Base-by-base conservation (phyloP, 2,888 invertebrate species). In the Heliconius ismenius region DNA sequence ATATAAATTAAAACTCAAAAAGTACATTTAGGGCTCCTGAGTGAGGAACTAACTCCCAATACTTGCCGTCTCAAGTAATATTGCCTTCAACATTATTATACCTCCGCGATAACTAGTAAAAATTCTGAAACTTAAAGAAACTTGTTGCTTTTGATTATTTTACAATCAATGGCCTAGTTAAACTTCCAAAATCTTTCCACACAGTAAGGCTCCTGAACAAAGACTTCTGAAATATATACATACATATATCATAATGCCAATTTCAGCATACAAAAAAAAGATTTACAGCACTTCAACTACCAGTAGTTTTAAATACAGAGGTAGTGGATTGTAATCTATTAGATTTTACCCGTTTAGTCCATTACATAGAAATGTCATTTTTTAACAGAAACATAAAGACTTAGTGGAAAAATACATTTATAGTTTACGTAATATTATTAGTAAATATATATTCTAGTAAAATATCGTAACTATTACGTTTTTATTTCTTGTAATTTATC, bases 391-490 rank as follows among this genome's bases (percentile, higher is more conserved):
- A 67, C 67, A 15, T 9, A 1, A 18, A 26, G 1, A 67, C 67
- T 43, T 39, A 15, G 7, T 24, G 39, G 24, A 24, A 67, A 15
- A 15, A 24, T 24, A 65, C 21, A 24, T 43, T 24, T 67, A 67
- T 67, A 18, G 10, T 32, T 69, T 58, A 32, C 54, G 32, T 70
- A 70, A 69, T 49, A 26, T 69, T 54, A 43, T 70, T 9, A 70
- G 10, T 58, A 28, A n/a, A 58, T 36, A 58, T 7, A 13, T 70
- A 13, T 58, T 32, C 13, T 32, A 13, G 32, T 58, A 24, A 70
- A 70, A 58, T n/a, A 11, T 11, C 15, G 15, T 26, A 62, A 28
- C 26, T 28, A 7, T 58, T 32, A 70, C 24, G 36, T 58, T 58
- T 4, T 58, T 70, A 36, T 58, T 32, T 36, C 24, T 70, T 70